These are phyloP conservation scores for Blastobasis lacticolella DNA, from an alignment of 2,888 invertebrate species.

Conservation along the genomic window DNA sequence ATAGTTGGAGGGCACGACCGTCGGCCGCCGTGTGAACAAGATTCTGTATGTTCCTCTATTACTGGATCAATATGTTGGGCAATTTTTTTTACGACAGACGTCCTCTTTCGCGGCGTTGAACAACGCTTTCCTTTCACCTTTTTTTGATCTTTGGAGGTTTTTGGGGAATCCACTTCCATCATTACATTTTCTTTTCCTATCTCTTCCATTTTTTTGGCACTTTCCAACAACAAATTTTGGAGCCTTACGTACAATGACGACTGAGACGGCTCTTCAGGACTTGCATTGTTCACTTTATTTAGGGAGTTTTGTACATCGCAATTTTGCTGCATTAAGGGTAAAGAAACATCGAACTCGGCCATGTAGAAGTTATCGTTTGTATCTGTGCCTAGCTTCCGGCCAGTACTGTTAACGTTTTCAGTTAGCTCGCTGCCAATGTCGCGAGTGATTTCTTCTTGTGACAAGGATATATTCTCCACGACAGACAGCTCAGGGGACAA, in stretches of 20 bases:
- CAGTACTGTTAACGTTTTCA: conserved; percentile 23
- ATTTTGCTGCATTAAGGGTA: conserved; percentile 50
- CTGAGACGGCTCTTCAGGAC: conserved; percentile 32
- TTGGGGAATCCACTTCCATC: conserved; percentile 12
- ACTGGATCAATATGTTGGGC: conserved; percentile 26
- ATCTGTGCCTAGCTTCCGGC: conserved; percentile 10
- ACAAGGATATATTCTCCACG: conserved; percentile 54
- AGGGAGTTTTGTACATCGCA: conserved; percentile 16
- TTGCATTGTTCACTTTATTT: conserved; percentile 32
- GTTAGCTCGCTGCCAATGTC: conserved; percentile 17
- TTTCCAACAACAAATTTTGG: conserved; percentile 46
- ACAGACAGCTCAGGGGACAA: conserved; percentile 58
- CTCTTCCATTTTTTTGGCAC: conserved; percentile 40
- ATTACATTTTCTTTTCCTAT: conserved; percentile 9
- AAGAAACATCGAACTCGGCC: conserved; percentile 36
- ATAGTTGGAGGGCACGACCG: conserved; percentile 46
- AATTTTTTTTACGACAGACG: conserved; percentile 21
- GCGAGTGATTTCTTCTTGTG: conserved; percentile 22
- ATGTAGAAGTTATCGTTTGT: conserved; percentile 31
- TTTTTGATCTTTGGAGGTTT: not conserved
- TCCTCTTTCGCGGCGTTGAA: conserved; percentile 46
- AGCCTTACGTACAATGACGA: conserved; percentile 46
- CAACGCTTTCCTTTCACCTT: conserved; percentile 32
- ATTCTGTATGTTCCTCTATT: conserved; percentile 44
- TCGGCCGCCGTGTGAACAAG: conserved; percentile 33